phyloP scores from a whole-genome alignment of 2,113 vertebrate genomes.

The Arizona elegans region DNA sequence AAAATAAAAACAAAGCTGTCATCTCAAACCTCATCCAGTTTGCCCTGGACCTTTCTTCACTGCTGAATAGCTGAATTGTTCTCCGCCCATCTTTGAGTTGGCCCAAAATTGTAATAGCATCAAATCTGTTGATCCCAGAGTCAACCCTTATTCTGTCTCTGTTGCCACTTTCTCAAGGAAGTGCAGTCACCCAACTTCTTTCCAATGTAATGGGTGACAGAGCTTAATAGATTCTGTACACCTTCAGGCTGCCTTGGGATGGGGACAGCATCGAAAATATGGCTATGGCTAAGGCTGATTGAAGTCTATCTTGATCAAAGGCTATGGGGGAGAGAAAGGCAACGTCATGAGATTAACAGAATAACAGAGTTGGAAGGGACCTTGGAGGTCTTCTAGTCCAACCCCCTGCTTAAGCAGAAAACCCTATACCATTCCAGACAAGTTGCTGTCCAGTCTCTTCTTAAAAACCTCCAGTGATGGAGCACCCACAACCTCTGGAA shows the following conservation, averaged over 20 bases:
- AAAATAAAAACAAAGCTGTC: slow-evolving; percentile 68
- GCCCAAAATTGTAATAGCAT: not conserved
- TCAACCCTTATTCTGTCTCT: not conserved
- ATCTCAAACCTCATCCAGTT: slow-evolving; percentile 63
- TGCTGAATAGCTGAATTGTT: not conserved
- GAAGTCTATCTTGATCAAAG: not conserved
- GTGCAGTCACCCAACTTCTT: not conserved
- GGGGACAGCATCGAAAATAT: not conserved
- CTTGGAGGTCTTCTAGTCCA: not conserved
- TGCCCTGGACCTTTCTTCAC: slow-evolving; percentile 34
- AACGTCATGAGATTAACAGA: not conserved
- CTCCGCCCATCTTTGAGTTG: not conserved
- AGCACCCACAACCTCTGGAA: not conserved
- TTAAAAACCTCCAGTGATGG: not conserved
- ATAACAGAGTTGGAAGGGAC: not conserved
- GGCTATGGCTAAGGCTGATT: not conserved
- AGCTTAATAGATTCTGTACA: not conserved
- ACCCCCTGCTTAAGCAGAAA: too few species aligned
- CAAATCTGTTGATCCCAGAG: not conserved
- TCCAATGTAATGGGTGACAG: not conserved
- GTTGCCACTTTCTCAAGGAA: not conserved
- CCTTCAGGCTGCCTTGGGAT: not conserved
- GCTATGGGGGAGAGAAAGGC: not conserved
- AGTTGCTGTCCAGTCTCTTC: not conserved
- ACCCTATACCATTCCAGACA: not conserved